These are phyloP conservation scores for Gallinago stenura DNA, from an alignment of 2,797 vertebrate species.

Conservation along the genomic window DNA sequence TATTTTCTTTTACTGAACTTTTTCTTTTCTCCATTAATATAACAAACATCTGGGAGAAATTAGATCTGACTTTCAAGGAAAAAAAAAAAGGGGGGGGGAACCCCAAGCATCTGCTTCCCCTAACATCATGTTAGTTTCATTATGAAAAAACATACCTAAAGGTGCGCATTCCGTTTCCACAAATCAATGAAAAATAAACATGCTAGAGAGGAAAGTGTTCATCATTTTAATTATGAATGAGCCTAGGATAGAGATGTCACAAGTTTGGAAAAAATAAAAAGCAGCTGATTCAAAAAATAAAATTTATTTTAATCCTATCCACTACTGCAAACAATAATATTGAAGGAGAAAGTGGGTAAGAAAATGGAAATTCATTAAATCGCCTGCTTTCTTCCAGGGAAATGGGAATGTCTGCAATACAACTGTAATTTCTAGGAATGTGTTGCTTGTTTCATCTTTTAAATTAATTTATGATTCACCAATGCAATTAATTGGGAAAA, in stretches of 20 bases:
- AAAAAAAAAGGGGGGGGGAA: background rate
- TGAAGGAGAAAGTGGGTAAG: background rate
- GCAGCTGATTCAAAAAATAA: background rate
- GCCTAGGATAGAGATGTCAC: background rate
- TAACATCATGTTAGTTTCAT: background rate
- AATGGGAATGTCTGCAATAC: background rate
- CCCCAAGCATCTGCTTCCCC: fast-evolving
- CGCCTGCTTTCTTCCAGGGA: background rate
- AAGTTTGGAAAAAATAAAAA: background rate
- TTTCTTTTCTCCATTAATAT: background rate
- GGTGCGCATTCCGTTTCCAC: background rate
- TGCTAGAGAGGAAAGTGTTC: background rate
- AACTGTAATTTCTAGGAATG: background rate
- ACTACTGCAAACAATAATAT: background rate
- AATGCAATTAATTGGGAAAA: background rate
- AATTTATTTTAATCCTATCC: background rate
- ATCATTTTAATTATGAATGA: background rate
- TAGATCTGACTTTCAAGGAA: background rate
- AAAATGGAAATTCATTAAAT: background rate
- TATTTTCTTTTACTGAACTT: background rate
- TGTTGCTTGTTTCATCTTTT: background rate
- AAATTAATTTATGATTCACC: background rate
- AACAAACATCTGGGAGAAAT: background rate
- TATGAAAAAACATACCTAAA: background rate
- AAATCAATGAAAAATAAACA: background rate